These are phyloP conservation scores for Holcopasites calliopsidis DNA, from an alignment of 1,140 invertebrate genomes.

Conservation along the genomic window DNA sequence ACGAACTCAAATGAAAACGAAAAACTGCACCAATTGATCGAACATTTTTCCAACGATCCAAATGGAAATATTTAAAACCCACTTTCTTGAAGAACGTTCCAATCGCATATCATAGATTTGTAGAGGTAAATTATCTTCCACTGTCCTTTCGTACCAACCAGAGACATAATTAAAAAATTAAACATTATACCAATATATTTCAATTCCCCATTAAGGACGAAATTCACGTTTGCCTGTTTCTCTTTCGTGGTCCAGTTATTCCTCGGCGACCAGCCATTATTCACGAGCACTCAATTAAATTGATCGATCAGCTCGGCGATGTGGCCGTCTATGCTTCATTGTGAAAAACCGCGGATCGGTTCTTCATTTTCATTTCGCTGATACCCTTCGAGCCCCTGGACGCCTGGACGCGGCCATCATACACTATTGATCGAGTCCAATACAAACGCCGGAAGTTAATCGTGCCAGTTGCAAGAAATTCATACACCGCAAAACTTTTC, in stretches of 20 bases:
- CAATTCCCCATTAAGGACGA: too few species aligned
- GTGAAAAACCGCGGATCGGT: conserved; percentile 3
- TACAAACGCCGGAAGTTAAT: conserved; percentile 32
- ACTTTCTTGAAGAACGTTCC: too few species aligned
- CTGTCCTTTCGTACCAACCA: too few species aligned
- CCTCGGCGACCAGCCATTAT: conserved; percentile 18
- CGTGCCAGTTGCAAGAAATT: conserved; percentile 31
- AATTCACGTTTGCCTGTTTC: too few species aligned
- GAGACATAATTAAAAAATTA: too few species aligned
- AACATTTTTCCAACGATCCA: too few species aligned
- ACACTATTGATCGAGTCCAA: conserved; percentile 30
- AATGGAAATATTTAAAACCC: too few species aligned
- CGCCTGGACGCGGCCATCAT: conserved; percentile 3
- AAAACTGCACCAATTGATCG: too few species aligned
- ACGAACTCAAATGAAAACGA: not conserved
- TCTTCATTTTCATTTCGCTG: conserved; percentile 40
- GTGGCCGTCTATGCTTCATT: not conserved
- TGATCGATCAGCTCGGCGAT: conserved; percentile 28
- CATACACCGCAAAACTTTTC: not conserved
- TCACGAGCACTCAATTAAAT: conserved; percentile 54
- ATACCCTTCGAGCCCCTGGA: conserved; percentile 14
- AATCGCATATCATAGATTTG: too few species aligned
- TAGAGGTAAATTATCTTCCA: too few species aligned
- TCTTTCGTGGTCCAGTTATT: conserved; percentile 29
- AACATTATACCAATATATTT: too few species aligned